Evolutionary conservation across 2,797 vertebrate species (phyloP).

Genomic region (Acropternis orthonyx): DNA sequence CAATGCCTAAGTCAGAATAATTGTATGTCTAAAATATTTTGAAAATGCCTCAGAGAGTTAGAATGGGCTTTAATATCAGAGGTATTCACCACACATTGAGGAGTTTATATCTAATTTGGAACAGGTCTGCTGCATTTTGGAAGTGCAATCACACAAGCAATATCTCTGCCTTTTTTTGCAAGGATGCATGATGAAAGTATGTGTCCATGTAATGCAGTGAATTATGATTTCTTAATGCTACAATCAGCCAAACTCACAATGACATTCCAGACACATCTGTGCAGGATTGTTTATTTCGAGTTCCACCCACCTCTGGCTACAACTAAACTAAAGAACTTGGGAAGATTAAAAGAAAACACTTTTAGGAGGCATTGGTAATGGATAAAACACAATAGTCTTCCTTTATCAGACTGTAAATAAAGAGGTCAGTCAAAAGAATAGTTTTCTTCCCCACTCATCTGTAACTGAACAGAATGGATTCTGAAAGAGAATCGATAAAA

Average conservation of each 20-base stretch:
- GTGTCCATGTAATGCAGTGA: not conserved
- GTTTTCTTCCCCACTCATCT: slow-evolving; percentile 33
- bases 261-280: not conserved
- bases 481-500: slow-evolving; percentile 38
- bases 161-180: not conserved
- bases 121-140: not conserved
- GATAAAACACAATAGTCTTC: not conserved
- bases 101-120: not conserved
- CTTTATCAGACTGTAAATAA: slow-evolving; percentile 36
- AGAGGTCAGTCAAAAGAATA: slow-evolving; percentile 29
- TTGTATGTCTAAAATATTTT: not conserved
- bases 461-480: slow-evolving; percentile 32
- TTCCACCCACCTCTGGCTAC: not conserved
- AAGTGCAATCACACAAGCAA: not conserved
- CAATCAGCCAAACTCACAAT: not conserved
- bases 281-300: not conserved
- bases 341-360: not conserved
- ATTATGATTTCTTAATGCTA: not conserved
- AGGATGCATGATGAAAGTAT: not conserved
- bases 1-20: not conserved
- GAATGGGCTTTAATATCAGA: not conserved
- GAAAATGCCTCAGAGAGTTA: not conserved
- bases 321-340: not conserved
- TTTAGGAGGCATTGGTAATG: not conserved
- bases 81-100: not conserved